phyloP scores from a whole-genome alignment of 2,113 vertebrate species.

The Pristiophorus japonicus region DNA sequence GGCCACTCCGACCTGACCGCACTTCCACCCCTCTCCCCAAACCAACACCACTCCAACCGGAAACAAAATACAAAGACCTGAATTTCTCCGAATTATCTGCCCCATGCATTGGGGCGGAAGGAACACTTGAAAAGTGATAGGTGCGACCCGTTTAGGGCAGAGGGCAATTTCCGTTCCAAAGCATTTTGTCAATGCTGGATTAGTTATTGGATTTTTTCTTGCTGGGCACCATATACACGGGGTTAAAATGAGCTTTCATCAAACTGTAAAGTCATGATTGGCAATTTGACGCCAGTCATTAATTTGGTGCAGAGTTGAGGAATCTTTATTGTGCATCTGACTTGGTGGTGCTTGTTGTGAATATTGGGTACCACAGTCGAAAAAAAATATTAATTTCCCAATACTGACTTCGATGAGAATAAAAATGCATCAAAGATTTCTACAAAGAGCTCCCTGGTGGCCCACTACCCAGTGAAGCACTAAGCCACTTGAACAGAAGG shows the following conservation, averaged over 20 bases:
- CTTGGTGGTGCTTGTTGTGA: neutral
- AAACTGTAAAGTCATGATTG: neutral
- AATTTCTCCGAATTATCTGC: too few species aligned
- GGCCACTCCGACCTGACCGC: too few species aligned
- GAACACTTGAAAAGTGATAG: too few species aligned
- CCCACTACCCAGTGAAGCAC: neutral
- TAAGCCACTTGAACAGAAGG: neutral
- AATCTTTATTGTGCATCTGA: neutral
- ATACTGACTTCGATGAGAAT: neutral
- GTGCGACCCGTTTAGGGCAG: too few species aligned
- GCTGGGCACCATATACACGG: neutral
- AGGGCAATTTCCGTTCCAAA: too few species aligned
- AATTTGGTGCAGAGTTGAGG: neutral
- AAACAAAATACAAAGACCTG: too few species aligned
- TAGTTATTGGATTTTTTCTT: neutral
- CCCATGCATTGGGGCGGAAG: too few species aligned
- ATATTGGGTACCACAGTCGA: neutral
- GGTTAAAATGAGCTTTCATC: neutral
- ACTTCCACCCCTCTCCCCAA: too few species aligned
- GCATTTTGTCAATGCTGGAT: neutral
- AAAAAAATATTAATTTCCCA: neutral
- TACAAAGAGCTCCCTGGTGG: neutral
- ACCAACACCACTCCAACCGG: too few species aligned
- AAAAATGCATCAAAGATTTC: neutral
- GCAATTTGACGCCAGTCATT: neutral